Base-by-base conservation (phyloP, 2,888 invertebrate species). In the Sphinx pinastri region DNA sequence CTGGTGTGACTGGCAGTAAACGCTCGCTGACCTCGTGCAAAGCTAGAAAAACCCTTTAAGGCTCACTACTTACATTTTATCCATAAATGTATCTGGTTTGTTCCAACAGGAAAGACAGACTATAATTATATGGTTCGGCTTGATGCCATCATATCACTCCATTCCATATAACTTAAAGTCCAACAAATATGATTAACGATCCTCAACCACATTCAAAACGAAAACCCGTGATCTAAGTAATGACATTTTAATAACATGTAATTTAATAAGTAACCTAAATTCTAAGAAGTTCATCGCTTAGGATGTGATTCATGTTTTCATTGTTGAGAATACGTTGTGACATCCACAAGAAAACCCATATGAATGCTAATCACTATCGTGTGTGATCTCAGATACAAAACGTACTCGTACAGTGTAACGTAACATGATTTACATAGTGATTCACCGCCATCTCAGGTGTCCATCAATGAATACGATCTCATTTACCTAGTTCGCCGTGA, bases 391-490 rank as follows among this genome's bases (percentile, higher is more conserved):
- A 38, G 69, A 70, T 70, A 69, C 60, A 68, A 74, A 71, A 58
- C 63, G 63, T 71, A 71, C 58, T 71, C 68, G 67, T 71, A 57
- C 67, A 60, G 58, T 51, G 59, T 72, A 69, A 71, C 71, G 63
- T 82, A 79, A 75, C 76, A 71, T 76, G 67, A 84, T 87, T 86
- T 81, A 79, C 83, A 83, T 82, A 80, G 75, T 91, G 90, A 90
- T 78, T 90, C 89, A 90, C 81, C 55, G 68, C 71, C 73, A 74
- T 75, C 74, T 72, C 70, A 73, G 74, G 77, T 74, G 82, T 74
- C 87, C 81, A 74, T 85, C 85, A 88, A 87, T 88, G 86, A 86
- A 83, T 79, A 81, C 70, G 75, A 75, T 79, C 74, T 82, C 79
- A 79, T 85, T 87, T 87, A 84, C 2, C 38, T 38, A 38, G 86